These are phyloP conservation scores for Myripristis murdjan DNA, from an alignment of 2,797 vertebrate species.

Conservation along the genomic window DNA sequence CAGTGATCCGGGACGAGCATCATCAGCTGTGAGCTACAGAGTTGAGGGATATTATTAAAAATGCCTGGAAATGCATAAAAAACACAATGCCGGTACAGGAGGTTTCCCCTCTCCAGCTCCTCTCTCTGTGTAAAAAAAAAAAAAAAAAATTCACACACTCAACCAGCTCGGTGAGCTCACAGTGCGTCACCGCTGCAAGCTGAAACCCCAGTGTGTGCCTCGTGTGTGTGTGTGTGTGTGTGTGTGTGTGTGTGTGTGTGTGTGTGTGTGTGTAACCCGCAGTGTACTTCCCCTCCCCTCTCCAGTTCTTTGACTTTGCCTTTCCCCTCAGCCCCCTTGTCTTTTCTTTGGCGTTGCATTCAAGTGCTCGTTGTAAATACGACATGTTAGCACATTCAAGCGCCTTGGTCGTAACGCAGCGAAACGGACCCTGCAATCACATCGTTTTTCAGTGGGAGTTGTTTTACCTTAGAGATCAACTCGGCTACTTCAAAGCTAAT, in stretches of 20 bases:
- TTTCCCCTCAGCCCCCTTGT: background rate
- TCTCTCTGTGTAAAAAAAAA: slow-evolving; percentile 24
- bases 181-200: slow-evolving; percentile 77
- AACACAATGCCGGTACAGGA: slow-evolving; percentile 73
- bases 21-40: slow-evolving; percentile 27
- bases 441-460: too few species aligned
- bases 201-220: slow-evolving; percentile 56
- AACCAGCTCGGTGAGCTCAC: slow-evolving; percentile 69
- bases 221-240: slow-evolving; percentile 13
- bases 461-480: too few species aligned
- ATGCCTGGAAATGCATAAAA: slow-evolving; percentile 47
- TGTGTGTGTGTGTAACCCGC: background rate
- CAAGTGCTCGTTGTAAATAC: too few species aligned
- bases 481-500: too few species aligned
- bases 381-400: too few species aligned
- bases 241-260: slow-evolving; percentile 4
- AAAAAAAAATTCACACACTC: slow-evolving; percentile 60
- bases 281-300: slow-evolving; percentile 25
- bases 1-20: slow-evolving; percentile 60
- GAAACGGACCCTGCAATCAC: too few species aligned
- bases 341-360: too few species aligned
- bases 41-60: slow-evolving; percentile 35
- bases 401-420: too few species aligned
- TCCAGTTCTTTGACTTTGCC: slow-evolving; percentile 15
- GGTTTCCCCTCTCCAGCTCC: slow-evolving; percentile 39